phyloP scores from a whole-genome alignment of 2,113 vertebrate species.

The Recurvirostra avosetta region DNA sequence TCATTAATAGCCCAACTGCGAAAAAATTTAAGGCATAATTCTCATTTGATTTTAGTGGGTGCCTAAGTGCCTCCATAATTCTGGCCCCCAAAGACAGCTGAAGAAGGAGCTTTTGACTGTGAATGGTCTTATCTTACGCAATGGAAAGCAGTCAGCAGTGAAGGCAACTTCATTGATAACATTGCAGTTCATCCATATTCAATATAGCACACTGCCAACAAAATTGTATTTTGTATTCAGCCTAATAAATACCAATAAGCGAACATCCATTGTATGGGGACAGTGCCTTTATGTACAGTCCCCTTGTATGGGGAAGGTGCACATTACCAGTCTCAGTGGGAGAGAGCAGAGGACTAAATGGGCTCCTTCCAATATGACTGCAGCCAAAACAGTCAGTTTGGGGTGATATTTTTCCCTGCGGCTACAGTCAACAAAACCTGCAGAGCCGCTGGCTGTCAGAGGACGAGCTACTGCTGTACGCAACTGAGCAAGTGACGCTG shows the following conservation, averaged over 20 bases:
- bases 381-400: not conserved
- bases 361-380: not conserved
- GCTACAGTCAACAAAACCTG: not conserved
- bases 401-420: not conserved
- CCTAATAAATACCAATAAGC: not conserved
- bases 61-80: not conserved
- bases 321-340: fast-evolving
- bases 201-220: not conserved
- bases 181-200: not conserved
- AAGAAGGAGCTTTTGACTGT: not conserved
- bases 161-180: not conserved
- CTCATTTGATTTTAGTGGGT: not conserved
- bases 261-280: fast-evolving
- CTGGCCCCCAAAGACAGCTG: not conserved
- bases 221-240: not conserved
- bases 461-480: not conserved
- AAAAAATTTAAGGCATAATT: not conserved
- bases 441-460: not conserved
- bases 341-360: not conserved
- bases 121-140: not conserved
- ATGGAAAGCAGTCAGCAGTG: not conserved
- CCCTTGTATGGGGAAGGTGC: too few species aligned
- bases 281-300: too few species aligned
- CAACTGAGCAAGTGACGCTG: not conserved
- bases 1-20: not conserved